Percentiles rank a stretch among this genome's conserved stretches.
Conservation (phyloP, 2,797 vertebrate genomes). For the Diplodus sargus region DNA sequence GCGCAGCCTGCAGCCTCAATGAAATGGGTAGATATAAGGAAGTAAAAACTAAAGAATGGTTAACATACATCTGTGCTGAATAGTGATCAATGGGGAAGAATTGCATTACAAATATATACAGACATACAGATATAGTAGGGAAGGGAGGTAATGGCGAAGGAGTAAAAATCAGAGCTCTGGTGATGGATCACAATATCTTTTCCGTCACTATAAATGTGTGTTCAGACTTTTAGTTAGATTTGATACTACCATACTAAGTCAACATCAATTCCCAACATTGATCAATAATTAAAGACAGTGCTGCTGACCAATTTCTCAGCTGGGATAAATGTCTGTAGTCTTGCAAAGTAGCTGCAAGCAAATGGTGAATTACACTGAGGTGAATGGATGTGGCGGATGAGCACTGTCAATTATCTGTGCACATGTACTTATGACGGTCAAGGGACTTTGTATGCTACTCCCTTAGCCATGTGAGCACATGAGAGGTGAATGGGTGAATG, state of each 20-base stretch:
- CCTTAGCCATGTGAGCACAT: conserved; percentile 8
- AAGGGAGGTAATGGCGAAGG: neutral
- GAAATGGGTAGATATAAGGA: conserved; percentile 28
- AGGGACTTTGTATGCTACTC: conserved; percentile 13
- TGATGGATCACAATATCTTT: neutral
- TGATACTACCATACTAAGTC: neutral
- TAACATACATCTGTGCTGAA: neutral
- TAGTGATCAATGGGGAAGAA: conserved; percentile 7
- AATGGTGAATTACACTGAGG: neutral
- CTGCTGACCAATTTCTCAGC: neutral
- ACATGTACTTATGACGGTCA: neutral
- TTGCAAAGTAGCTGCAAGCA: conserved; percentile 5
- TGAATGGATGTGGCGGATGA: neutral
- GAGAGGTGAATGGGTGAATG: conserved; percentile 18
- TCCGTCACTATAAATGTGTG: neutral
- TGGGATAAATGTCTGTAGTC: neutral
- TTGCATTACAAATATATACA: conserved; percentile 1
- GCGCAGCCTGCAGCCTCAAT: conserved; percentile 24
- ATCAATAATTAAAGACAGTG: conserved; percentile 1
- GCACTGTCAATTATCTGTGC: conserved; percentile 9
- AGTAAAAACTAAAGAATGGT: conserved; percentile 11
- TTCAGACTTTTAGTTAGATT: neutral
- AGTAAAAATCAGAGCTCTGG: neutral
- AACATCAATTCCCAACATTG: neutral
- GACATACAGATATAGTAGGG: neutral